phyloP scores from a whole-genome alignment of 2,797 vertebrate species.

The Falco naumanni region DNA sequence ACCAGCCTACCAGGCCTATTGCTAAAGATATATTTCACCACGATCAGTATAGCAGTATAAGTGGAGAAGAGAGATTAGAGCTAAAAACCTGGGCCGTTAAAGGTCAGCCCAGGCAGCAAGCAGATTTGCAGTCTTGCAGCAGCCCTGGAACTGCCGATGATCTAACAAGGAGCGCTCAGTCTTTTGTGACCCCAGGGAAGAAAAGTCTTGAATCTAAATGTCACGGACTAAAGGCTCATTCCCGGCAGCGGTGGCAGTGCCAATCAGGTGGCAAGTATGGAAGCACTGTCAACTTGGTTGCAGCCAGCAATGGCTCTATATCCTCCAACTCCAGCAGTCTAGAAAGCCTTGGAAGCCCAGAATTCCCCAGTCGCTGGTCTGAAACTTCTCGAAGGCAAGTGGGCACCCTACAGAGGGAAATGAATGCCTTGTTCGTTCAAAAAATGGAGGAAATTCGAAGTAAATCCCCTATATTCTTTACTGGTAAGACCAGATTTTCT shows the following conservation, averaged over 20 bases:
- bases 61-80: constrained; percentile 69
- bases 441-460: constrained; percentile 97
- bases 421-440: constrained; percentile 94
- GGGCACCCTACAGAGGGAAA: constrained; percentile 95
- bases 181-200: constrained; percentile 66
- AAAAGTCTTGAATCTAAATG: constrained; percentile 63
- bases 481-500: constrained; percentile 87
- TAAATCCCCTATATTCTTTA: constrained; percentile 92
- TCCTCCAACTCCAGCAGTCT: constrained; percentile 87
- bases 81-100: constrained; percentile 57
- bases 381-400: constrained; percentile 85
- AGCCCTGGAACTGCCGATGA: constrained; percentile 37
- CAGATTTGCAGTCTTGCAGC: constrained; percentile 53
- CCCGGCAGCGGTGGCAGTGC: constrained; percentile 75
- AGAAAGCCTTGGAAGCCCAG: constrained; percentile 84
- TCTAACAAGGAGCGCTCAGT: constrained; percentile 66
- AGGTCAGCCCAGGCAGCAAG: constrained; percentile 45
- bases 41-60: constrained; percentile 54
- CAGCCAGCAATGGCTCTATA: constrained; percentile 73
- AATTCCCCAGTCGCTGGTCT: constrained; percentile 75
- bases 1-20: constrained; percentile 52
- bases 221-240: constrained; percentile 72
- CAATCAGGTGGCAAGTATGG: constrained; percentile 76
- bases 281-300: constrained; percentile 68
- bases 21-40: neutral